phyloP scores from a whole-genome alignment of 2,888 invertebrate species.

The Diplolepis rosae region DNA sequence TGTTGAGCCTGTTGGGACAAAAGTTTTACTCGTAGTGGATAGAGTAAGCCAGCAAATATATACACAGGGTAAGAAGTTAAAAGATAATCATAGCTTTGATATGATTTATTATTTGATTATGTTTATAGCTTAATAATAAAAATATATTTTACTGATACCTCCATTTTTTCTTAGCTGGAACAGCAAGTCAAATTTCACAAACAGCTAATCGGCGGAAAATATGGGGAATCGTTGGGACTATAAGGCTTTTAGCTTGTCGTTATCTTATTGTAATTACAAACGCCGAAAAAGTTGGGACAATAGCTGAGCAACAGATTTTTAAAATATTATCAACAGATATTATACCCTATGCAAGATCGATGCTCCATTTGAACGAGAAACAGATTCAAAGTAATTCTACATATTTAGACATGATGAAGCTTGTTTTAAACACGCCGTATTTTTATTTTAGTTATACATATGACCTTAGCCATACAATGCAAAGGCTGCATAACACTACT shows the following conservation, averaged over 20 bases:
- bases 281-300: conserved; percentile 85
- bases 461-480: conserved; percentile 94
- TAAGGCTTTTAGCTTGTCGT: conserved; percentile 88
- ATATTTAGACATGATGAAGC: conserved; percentile 90
- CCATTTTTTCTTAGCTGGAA: conserved; percentile 67
- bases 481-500: conserved; percentile 88
- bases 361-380: conserved; percentile 87
- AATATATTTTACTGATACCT: too few relatives aligned
- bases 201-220: conserved; percentile 81
- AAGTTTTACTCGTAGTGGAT: conserved; percentile 89
- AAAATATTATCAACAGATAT: conserved; percentile 86
- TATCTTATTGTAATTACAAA: conserved; percentile 93
- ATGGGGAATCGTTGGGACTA: conserved; percentile 91
- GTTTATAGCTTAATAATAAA: too few relatives aligned
- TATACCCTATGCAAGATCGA: conserved; percentile 89
- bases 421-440: conserved; percentile 87
- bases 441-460: conserved; percentile 96
- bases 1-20: conserved; percentile 85
- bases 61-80: conserved; percentile 78
- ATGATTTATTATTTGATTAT: too few relatives aligned
- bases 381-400: conserved; percentile 88
- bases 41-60: conserved; percentile 84
- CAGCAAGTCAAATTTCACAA: conserved; percentile 79
- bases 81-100: background rate
- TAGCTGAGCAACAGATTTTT: conserved; percentile 87